Evolutionary conservation across 1,140 invertebrate species (phyloP), one percentile per base, ranked within the genome.

Genomic region (Heliconius eleuchia): DNA sequence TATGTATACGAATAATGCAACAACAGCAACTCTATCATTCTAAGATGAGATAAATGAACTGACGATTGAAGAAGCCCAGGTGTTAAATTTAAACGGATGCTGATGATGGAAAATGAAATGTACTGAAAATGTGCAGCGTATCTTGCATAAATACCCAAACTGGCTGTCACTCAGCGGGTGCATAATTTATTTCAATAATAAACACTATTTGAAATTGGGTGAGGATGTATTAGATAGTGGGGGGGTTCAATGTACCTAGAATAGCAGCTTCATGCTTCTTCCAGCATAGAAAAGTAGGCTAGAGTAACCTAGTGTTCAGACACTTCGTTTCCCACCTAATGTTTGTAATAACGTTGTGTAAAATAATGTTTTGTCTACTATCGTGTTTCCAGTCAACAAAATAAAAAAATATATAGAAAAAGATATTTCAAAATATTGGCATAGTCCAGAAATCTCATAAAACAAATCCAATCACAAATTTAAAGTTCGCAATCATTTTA

Each of bases 401-500:
- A 37, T 37, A 37, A 37, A 37, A 37, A 37, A 6, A 37, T 7
- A 37, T 6, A 37, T 1, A 37, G 9, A n/a, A 60, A 27, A 60
- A 60, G 2, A 60, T 4, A 11, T 37, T 66, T 66, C 13, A 66
- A 30, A 66, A 66, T 16, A 60, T 23, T 60, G 55, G 9, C 23
- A 66, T 13, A 30, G 27, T 5, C 23, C 23, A 66, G 60, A 66
- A 66, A 23, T 60, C 19, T 60, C 55, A 23, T 60, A 60, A n/a
- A 60, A 60, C 13, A 60, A 60, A 3, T 27, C 81, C 55, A 60
- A 60, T 60, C 55, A 19, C 60, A 66, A 30, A 27, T 30, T 66
- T 30, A 66, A 66, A 66, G 27, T 66, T 30, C 60, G 60, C 60
- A 66, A 66, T 50, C 37, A 70, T 72, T 78, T 77, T 37, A 78